Conservation (phyloP, 2,888 invertebrate species). For the Coenonympha arcania region DNA sequence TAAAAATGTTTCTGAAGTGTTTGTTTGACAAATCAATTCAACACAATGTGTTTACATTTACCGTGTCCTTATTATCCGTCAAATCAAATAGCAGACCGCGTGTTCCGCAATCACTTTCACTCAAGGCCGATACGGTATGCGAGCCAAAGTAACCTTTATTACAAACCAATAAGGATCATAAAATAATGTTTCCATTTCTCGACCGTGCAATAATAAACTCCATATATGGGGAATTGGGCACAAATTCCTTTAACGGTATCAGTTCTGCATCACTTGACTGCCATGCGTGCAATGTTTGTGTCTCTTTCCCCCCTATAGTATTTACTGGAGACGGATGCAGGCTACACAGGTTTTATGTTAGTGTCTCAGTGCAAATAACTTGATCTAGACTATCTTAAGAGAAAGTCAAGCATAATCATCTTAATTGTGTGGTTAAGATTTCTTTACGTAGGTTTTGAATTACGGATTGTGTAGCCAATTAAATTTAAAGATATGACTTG, state of each 20-base stretch:
- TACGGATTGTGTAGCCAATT: not conserved
- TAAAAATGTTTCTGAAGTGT: not conserved
- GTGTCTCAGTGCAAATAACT: constrained; percentile 26
- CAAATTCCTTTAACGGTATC: constrained; percentile 1
- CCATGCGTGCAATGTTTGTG: constrained; percentile 33
- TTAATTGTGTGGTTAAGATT: constrained; percentile 23
- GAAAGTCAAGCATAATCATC: constrained; percentile 43
- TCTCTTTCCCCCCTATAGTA: constrained; percentile 42
- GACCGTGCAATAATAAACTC: constrained; percentile 7
- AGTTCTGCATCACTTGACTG: constrained; percentile 21
- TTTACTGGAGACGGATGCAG: constrained; percentile 38
- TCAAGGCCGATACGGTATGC: constrained; percentile 46
- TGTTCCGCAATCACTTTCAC: constrained; percentile 50
- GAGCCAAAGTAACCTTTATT: constrained; percentile 15
- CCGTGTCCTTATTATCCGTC: constrained; percentile 8
- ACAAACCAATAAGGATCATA: constrained; percentile 4
- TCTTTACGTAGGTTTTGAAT: not conserved
- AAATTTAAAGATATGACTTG: not conserved
- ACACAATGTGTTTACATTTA: constrained; percentile 16
- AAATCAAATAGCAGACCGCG: constrained; percentile 19
- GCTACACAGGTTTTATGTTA: constrained; percentile 9
- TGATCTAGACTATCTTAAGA: constrained; percentile 38
- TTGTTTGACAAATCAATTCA: constrained; percentile 6
- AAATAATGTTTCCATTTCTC: not conserved
- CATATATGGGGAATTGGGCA: not conserved